Percentiles rank a stretch among this genome's conserved stretches.
Conservation (phyloP, 2,797 vertebrate species). For the Molossus alvarezi region DNA sequence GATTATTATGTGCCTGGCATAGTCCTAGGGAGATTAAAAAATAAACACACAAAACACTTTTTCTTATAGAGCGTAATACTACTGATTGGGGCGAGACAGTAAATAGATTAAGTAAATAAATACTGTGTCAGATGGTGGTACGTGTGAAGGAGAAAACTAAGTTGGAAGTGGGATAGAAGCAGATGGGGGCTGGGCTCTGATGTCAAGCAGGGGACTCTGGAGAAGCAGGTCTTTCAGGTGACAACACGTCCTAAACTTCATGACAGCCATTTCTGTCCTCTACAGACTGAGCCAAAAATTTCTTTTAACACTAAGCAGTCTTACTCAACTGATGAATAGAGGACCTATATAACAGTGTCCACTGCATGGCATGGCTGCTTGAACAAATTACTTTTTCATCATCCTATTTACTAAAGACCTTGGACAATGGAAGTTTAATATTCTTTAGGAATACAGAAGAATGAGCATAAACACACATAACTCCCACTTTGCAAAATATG, state of each 20-base stretch:
- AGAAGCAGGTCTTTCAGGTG: neutral
- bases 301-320: neutral
- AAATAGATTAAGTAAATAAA: neutral
- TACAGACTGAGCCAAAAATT: neutral
- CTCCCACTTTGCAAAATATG: constrained; percentile 93
- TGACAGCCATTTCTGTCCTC: neutral
- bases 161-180: neutral
- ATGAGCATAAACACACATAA: constrained; percentile 93
- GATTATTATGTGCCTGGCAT: neutral
- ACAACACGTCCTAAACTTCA: neutral
- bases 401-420: constrained; percentile 91
- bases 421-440: constrained; percentile 94
- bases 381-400: constrained; percentile 81
- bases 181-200: neutral
- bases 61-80: neutral
- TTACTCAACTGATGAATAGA: neutral
- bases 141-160: neutral
- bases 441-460: constrained; percentile 93
- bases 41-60: neutral
- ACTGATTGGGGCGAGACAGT: neutral
- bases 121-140: too few species aligned
- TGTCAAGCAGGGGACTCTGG: neutral
- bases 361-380: neutral
- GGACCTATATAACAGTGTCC: neutral
- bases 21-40: neutral